Base-by-base conservation (phyloP, 2,888 invertebrate genomes). In the Polydrusus tereticollis region DNA sequence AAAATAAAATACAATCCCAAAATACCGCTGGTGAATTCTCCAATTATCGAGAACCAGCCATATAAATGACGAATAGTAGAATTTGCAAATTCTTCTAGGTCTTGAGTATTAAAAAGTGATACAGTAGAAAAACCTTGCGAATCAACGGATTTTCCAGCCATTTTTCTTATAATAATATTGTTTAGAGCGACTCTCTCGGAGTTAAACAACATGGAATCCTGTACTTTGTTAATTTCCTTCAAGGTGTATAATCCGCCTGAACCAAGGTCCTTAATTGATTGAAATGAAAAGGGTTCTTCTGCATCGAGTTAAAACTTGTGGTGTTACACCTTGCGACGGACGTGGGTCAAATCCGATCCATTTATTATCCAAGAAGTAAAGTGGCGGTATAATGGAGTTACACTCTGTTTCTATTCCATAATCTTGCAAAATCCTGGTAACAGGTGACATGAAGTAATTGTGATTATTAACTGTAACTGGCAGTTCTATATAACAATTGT, bases 321-420 rank as follows among this genome's bases (percentile, higher is more conserved):
- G 58, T 16, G 6, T 5, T 2, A 62, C 21, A 14, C 62, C 47
- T 2, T 2, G 3, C 1, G 1, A 18, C 0, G 64, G 64, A 2
- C 2, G 23, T 1, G 71, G 65, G 26, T 59, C 65, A 66, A 71
- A 66, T 43, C 65, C 55, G 8, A 59, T 21, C 71, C 71, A 71
- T n/a, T 36, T 20, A 18, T 59, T 66, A 14, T 71, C 45, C 38
- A 71, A 14, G 36, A 50, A 41, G 23, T 66, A 71, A n/a, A 59
- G 8, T 12, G 71, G 50, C 36, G 71, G 71, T 36, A 71, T 38
- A 8, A 66, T 36, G 20, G 71, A 33, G 26, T 59, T 71, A 16
- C 71, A 71, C n/a, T 66, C 66, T 0, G 36, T 43, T 23, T 66
- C 36, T 47, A 66, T 59, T 0, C 20, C 66, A 23, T 71, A 41